Evolutionary conservation across 2,888 invertebrate species (phyloP).

Genomic region (Scaptomyza flava): DNA sequence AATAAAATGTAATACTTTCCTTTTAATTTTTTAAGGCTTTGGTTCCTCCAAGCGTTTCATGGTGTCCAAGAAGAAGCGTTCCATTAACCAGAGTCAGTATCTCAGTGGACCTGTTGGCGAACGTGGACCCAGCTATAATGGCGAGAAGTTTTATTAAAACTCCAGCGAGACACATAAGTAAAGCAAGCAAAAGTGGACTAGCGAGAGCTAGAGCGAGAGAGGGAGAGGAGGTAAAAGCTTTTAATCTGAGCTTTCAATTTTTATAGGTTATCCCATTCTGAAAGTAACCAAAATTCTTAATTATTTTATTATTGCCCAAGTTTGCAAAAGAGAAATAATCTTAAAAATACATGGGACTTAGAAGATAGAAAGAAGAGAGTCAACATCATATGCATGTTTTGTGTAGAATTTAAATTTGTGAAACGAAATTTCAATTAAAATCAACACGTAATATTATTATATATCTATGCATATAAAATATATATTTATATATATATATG

Average conservation of each 20-base stretch:
- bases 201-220: constrained; percentile 1
- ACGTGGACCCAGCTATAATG: constrained; percentile 74
- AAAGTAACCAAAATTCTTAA: constrained; percentile 16
- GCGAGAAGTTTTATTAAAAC: constrained; percentile 80
- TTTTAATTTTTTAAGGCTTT: constrained; percentile 51
- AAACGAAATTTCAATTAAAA: constrained; percentile 22
- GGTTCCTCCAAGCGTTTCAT: constrained; percentile 82
- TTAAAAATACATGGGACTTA: constrained; percentile 18
- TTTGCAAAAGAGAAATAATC: constrained; percentile 25
- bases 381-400: constrained; percentile 68
- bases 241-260: constrained; percentile 48
- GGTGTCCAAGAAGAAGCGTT: constrained; percentile 84
- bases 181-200: constrained; percentile 8
- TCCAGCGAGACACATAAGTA: background rate
- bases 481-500: constrained; percentile 16
- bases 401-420: constrained; percentile 62
- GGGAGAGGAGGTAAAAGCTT: constrained; percentile 37
- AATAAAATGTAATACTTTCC: background rate
- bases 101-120: constrained; percentile 76
- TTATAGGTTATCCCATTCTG: constrained; percentile 38
- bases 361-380: constrained; percentile 25
- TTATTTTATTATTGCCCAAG: constrained; percentile 35
- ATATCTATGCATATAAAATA: constrained; percentile 40
- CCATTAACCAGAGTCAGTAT: constrained; percentile 77
- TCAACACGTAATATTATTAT: constrained; percentile 36